These are phyloP conservation scores for Rhipidura dahli DNA, from an alignment of 2,113 vertebrate species.

Conservation along the genomic window DNA sequence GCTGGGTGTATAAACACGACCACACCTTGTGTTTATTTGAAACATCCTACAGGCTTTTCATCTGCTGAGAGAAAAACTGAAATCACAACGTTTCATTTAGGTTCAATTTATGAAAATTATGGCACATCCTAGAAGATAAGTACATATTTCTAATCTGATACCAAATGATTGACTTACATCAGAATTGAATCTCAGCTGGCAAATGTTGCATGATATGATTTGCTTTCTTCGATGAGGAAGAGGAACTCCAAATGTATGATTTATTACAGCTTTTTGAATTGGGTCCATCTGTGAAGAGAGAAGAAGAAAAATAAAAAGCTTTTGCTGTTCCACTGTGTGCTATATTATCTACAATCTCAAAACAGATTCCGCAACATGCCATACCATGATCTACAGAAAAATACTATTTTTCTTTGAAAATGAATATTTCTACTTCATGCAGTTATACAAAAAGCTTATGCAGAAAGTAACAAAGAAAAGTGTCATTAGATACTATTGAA, in stretches of 20 bases:
- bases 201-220: constrained; percentile 91
- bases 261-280: constrained; percentile 96
- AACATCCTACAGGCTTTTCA: constrained; percentile 6
- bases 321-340: constrained; percentile 58
- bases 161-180: constrained; percentile 86
- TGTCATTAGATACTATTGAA: neutral
- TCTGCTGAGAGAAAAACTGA: neutral
- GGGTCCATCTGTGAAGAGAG: constrained; percentile 91
- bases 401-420: constrained; percentile 26
- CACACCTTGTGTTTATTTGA: constrained; percentile 5
- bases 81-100: neutral
- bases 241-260: constrained; percentile 91
- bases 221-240: constrained; percentile 89
- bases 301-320: constrained; percentile 78
- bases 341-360: constrained; percentile 1
- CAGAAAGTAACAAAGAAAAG: neutral
- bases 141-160: constrained; percentile 52
- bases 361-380: neutral
- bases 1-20: neutral
- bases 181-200: constrained; percentile 98
- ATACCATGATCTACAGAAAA: neutral
- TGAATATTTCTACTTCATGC: neutral
- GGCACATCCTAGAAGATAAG: constrained; percentile 22
- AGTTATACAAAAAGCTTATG: neutral
- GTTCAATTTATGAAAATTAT: constrained; percentile 36